Evolutionary conservation across 1,140 invertebrate genomes (phyloP).

Genomic region (Ostrea edulis): DNA sequence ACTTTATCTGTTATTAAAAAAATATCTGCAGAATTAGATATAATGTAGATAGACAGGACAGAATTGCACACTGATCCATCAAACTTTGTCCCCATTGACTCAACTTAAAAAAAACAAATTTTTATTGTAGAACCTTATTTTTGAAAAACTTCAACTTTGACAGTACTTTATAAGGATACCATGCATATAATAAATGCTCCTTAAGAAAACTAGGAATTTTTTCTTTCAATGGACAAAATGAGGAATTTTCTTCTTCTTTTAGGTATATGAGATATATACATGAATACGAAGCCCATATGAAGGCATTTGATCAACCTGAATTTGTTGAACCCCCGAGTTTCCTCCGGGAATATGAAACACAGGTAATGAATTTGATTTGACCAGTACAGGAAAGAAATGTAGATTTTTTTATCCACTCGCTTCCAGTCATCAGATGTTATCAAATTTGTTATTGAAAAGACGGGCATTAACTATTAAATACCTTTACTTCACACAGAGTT

Average conservation of each 20-base stretch:
- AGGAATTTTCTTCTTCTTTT: neutral
- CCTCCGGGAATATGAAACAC: conserved; percentile 72
- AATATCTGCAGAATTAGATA: too few relatives aligned
- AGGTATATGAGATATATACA: conserved; percentile 71
- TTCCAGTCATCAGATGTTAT: neutral
- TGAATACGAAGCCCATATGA: conserved; percentile 61
- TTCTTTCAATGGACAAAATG: neutral
- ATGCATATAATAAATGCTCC: too few relatives aligned
- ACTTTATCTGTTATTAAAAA: too few relatives aligned
- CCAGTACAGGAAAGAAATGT: neutral
- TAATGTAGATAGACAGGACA: too few relatives aligned
- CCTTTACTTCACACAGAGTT: conserved; percentile 65
- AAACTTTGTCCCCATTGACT: too few relatives aligned
- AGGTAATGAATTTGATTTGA: conserved; percentile 55
- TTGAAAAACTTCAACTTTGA: too few relatives aligned
- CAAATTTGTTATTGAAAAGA: neutral
- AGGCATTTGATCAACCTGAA: conserved; percentile 63
- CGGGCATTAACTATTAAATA: neutral
- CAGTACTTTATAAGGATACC: too few relatives aligned
- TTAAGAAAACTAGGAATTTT: neutral
- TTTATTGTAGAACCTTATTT: too few relatives aligned
- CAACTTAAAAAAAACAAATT: too few relatives aligned
- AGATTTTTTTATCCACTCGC: neutral
- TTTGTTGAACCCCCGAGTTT: conserved; percentile 72
- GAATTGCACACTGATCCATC: too few relatives aligned